Conservation (phyloP, 2,797 vertebrate species). For the Arctocebus calabarensis region DNA sequence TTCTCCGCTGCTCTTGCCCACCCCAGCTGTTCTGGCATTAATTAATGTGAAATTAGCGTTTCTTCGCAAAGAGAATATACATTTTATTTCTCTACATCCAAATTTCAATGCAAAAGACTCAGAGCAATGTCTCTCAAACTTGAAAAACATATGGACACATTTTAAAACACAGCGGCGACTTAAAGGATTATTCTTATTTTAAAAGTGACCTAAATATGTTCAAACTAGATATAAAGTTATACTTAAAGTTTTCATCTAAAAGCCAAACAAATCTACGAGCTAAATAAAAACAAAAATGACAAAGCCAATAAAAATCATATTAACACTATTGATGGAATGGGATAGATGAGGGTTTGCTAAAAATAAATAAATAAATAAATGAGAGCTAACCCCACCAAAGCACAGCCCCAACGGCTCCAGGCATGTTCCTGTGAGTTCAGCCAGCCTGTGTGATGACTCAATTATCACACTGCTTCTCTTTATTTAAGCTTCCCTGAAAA, state of each 20-base stretch:
- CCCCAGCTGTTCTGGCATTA: not conserved
- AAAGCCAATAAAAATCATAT: not conserved
- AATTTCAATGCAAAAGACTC: not conserved
- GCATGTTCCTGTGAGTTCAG: not conserved
- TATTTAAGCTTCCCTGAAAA: constrained; percentile 39
- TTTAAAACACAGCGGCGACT: not conserved
- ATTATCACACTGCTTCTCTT: constrained; percentile 34
- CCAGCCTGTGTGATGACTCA: constrained; percentile 19
- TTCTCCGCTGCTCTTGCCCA: not conserved
- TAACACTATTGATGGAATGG: not conserved
- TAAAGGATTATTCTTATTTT: not conserved
- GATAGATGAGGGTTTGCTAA: constrained; percentile 8
- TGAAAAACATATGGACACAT: not conserved
- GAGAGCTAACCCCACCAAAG: not conserved
- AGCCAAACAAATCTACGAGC: constrained; percentile 45
- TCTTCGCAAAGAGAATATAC: not conserved
- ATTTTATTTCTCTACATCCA: not conserved
- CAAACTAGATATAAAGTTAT: not conserved
- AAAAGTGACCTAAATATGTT: not conserved
- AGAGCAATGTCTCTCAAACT: not conserved
- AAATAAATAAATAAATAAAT: not conserved
- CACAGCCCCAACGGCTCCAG: not conserved
- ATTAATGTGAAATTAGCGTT: not conserved
- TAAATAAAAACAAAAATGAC: constrained; percentile 36
- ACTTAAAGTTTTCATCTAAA: not conserved